Evolutionary conservation across 2,113 vertebrate species (phyloP), one percentile per base, ranked within the genome.

Genomic region (Numenius arquata): DNA sequence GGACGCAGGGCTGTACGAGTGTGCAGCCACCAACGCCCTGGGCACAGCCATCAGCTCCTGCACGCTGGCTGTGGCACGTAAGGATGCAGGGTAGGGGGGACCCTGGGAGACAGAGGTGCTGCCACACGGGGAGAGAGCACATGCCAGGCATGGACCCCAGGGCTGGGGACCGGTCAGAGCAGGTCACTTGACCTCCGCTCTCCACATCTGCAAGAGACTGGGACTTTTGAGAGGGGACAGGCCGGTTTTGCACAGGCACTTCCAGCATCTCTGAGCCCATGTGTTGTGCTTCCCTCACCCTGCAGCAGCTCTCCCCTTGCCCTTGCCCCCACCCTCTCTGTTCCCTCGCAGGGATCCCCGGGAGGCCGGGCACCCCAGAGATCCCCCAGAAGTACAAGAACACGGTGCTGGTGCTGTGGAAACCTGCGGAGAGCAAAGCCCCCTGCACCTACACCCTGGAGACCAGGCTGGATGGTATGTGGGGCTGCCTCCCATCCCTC

Each of bases 371-470:
- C 21, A 99, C 99, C 11, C 99, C 99, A 0, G 99, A 99, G 97
- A 98, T 99, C 81, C 99, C 99, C 52, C 99, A 99, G 96, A 99
- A 98, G 94, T 99, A 99, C 96, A 99, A 98, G 95, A 99, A 99
- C 97, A 99, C 99, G 0, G 99, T 99, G 3, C 95, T 99, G 97
- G 99, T 99, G 62, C 90, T 99, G 45, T 99, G 99, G 99, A 99
- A 99, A 87, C 99, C 99, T 0, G 98, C 99, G 2, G 99, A 99
- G 76, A 99, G 98, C 38, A 97, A 97, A 94, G 99, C 99, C 7
- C 99, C 99, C 5, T 99, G 99, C 96, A 99, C 99, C 3, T 99
- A 99, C 96, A 99, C 98, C 0, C 95, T 99, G 98, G 99, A 99
- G 96, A 96, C 97, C 88, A 98, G 97, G 91, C 93, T 98, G 53